A percentile compares a stretch with the other conserved stretches of the same genome.
Conservation (phyloP, 2,797 vertebrate genomes). For the Jordanella pulchra region DNA sequence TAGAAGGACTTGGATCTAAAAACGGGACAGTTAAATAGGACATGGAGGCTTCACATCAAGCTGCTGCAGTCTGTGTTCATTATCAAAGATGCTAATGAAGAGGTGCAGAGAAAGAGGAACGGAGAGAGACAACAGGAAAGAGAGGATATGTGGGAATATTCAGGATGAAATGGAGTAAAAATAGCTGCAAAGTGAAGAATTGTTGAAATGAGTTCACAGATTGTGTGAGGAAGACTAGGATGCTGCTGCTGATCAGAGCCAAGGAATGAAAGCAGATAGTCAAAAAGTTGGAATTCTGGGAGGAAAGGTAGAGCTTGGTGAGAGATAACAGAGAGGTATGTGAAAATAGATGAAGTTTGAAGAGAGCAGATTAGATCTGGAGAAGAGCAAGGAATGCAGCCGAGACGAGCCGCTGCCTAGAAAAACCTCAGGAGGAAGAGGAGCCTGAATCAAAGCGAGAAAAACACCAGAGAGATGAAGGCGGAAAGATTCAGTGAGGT, state of each 20-base stretch:
- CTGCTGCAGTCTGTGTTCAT: conserved; percentile 30
- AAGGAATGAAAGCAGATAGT: conserved; percentile 2
- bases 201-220: not conserved
- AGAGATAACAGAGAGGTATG: conserved; percentile 36
- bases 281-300: conserved; percentile 17
- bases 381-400: conserved; percentile 29
- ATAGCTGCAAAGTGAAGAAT: not conserved
- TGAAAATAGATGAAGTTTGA: conserved; percentile 22
- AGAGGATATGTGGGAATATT: conserved; percentile 15
- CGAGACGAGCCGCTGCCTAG: conserved; percentile 8
- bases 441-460: conserved; percentile 10
- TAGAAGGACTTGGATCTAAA: conserved; percentile 57
- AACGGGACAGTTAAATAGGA: conserved; percentile 66
- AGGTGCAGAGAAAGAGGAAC: not conserved
- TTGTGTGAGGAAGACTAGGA: not conserved
- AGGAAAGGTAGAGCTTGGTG: conserved; percentile 10
- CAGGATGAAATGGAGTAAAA: conserved; percentile 8
- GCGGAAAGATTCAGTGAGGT: conserved; percentile 24
- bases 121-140: not conserved
- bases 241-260: not conserved
- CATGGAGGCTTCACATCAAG: conserved; percentile 39
- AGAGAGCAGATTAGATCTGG: conserved; percentile 57
- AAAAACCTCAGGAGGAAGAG: conserved; percentile 24
- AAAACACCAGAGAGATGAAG: not conserved
- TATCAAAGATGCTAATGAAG: conserved; percentile 38